Evolutionary conservation across 1,140 invertebrate genomes (phyloP), one percentile per base, ranked within the genome.

Genomic region (Wasmannia auropunctata): DNA sequence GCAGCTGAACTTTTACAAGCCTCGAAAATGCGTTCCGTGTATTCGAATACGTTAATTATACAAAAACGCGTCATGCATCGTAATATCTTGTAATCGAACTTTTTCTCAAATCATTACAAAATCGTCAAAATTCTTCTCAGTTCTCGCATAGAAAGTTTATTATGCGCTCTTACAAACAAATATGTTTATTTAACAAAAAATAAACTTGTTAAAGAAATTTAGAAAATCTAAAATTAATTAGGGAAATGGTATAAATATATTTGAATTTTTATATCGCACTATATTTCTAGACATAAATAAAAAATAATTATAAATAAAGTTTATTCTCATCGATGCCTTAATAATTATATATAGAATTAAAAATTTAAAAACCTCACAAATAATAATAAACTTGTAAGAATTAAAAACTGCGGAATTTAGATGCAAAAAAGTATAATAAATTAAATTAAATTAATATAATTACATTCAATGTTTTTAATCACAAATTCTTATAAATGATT

Each of bases 81-180:
- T 63, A 77, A 63, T n/a, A 34, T 77, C 37, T 77, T 43, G n/a
- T 67, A 65, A 79, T 40, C 60, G 43, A 34, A 63, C 19, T 14
- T 79, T 65, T 65, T 65, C 19, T 22, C 76, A 49, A n/a, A 51
- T 79, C 76, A 51, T 63, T 76, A 76, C 16, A 25, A 62, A 77
- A 77, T 43, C 74, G 2, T 43, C 56, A 16, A 43, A 77, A 77
- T 31, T 62, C 54, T 62, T 19, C 22, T 63, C 7, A 22, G 7
- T 46, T 62, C 22, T 34, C 31, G 22, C 16, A 56, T 58, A 40
- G 54, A 58, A 65, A 65, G 22, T 37, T 25, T 65, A 25, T 34
- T 11, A 10, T 14, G 19, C 19, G 3, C 40, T 0, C 19, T 63
- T n/a, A 65, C 6, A 22, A 37, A 2, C 0, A 40, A 65, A 11